These are phyloP conservation scores for Nanorana parkeri DNA, from an alignment of 2,113 vertebrate genomes.

Conservation along the genomic window DNA sequence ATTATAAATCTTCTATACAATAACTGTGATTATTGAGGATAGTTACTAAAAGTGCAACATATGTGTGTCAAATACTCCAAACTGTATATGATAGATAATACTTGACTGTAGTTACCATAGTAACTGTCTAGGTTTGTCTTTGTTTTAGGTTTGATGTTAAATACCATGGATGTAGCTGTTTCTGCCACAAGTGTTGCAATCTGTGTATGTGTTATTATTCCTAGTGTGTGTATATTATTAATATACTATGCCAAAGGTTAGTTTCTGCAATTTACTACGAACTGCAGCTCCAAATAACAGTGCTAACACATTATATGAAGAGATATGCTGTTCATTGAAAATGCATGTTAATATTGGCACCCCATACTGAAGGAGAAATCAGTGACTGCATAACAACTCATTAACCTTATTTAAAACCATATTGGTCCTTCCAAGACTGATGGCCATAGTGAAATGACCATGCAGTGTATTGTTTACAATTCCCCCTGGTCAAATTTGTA, in stretches of 20 bases:
- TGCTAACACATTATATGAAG: too few relatives aligned
- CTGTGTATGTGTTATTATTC: not conserved
- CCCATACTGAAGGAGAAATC: too few relatives aligned
- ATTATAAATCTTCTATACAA: conserved; percentile 9
- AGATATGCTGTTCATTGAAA: not conserved
- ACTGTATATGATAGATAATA: conserved; percentile 6
- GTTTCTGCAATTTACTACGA: too few relatives aligned
- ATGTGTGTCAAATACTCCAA: conserved; percentile 13
- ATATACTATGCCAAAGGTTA: too few relatives aligned
- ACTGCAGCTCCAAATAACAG: too few relatives aligned
- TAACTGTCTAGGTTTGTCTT: conserved; percentile 16
- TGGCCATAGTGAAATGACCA: too few relatives aligned
- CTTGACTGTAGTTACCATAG: conserved; percentile 23
- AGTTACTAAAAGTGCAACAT: not conserved
- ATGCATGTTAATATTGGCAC: not conserved
- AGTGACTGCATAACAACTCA: too few relatives aligned
- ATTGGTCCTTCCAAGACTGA: too few relatives aligned
- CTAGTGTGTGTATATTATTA: too few relatives aligned
- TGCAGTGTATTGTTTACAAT: too few relatives aligned
- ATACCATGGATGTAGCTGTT: conserved; percentile 10
- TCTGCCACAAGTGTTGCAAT: not conserved
- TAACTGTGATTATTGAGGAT: not conserved
- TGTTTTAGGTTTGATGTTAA: not conserved
- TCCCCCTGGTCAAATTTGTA: too few relatives aligned
- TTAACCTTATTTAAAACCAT: too few relatives aligned